Conservation (phyloP, 2,888 invertebrate genomes). For the Athalia circularis region DNA sequence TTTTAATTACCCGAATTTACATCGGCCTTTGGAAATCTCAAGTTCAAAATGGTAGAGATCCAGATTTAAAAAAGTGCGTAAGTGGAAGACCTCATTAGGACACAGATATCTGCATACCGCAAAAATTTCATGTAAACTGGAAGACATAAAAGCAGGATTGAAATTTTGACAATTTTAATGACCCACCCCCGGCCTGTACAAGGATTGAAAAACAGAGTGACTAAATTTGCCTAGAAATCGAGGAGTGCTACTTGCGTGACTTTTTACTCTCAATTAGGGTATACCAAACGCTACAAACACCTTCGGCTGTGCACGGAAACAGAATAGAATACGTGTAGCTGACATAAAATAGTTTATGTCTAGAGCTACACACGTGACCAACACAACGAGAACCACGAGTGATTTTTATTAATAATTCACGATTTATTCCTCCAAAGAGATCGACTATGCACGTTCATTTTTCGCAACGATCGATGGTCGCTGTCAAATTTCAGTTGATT, state of each 20-base stretch:
- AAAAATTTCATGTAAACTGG: too few relatives aligned
- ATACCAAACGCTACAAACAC: conserved; percentile 41
- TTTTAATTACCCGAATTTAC: too few relatives aligned
- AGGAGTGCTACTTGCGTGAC: conserved; percentile 28
- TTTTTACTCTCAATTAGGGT: conserved; percentile 38
- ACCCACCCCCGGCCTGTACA: neutral
- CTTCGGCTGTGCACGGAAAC: neutral
- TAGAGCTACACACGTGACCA: neutral
- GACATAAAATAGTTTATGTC: neutral
- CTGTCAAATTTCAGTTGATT: too few relatives aligned
- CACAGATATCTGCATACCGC: too few relatives aligned
- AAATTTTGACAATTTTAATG: too few relatives aligned
- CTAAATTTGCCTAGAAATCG: conserved; percentile 26
- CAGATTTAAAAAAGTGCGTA: too few relatives aligned
- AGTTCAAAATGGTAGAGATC: too few relatives aligned
- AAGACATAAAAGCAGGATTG: too few relatives aligned
- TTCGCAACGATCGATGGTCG: neutral
- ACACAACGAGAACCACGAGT: neutral
- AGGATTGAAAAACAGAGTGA: neutral
- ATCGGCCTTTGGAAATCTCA: too few relatives aligned
- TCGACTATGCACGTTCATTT: too few relatives aligned
- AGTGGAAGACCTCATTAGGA: too few relatives aligned
- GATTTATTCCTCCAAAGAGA: conserved; percentile 3
- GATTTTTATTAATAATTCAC: conserved; percentile 34
- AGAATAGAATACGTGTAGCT: neutral